Conservation (phyloP, 1,140 invertebrate species). For the Pristionchus pacificus region DNA sequence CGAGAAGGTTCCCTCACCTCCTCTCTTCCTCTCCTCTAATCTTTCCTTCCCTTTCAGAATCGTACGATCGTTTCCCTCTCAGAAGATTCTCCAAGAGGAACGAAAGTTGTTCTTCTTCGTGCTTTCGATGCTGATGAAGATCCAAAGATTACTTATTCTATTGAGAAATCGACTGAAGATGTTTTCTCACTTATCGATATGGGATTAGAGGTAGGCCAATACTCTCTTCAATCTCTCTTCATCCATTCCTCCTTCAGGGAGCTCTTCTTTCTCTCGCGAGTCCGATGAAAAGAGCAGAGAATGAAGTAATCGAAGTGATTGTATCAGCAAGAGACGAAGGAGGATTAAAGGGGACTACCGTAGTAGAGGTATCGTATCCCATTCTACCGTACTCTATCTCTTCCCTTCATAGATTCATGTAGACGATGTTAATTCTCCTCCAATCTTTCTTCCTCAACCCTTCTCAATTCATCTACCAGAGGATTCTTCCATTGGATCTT, state of each 20-base stretch:
- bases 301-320: constrained; percentile 37
- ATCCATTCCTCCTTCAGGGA: constrained; percentile 20
- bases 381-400: not conserved
- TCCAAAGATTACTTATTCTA: constrained; percentile 47
- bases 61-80: constrained; percentile 39
- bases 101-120: constrained; percentile 41
- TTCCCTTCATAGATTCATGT: constrained; percentile 72
- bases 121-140: constrained; percentile 47
- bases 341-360: not conserved
- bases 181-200: constrained; percentile 43
- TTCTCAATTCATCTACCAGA: constrained; percentile 48
- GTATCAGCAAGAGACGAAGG: constrained; percentile 46
- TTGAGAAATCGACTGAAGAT: constrained; percentile 39
- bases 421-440: constrained; percentile 88
- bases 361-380: not conserved
- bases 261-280: constrained; percentile 44
- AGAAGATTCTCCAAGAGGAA: constrained; percentile 47
- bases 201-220: constrained; percentile 28
- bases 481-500: constrained; percentile 46
- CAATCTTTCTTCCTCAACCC: constrained; percentile 81
- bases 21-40: not conserved
- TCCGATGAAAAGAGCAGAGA: constrained; percentile 26
- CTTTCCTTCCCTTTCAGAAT: not conserved
- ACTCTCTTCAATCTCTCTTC: not conserved
- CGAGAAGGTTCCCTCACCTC: constrained; percentile 58